Evolutionary conservation across 2,113 vertebrate species (phyloP), one percentile per base, ranked within the genome.

Genomic region (Aleadryas rufinucha): DNA sequence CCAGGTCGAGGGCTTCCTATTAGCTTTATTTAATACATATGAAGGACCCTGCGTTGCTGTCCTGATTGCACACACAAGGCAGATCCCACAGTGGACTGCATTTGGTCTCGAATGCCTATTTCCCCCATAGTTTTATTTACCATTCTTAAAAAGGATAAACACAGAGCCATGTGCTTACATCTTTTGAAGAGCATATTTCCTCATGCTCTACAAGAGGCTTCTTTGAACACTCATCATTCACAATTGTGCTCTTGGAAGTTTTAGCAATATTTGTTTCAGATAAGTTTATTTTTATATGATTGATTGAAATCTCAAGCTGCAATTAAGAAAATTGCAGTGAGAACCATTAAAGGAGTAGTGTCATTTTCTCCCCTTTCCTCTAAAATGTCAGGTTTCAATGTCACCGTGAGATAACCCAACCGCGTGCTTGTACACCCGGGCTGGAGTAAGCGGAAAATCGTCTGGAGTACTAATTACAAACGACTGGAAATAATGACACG

Each of bases 401-500:
- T 96, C 95, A 96, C 79, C 2, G 41, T 45, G 7, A 68, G 96
- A 97, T 94, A 96, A 97, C 93, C 95, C 97, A 96, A 84, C n/a
- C 89, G 82, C n/a, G 4, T 39, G 72, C 79, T 77, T 61, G 77
- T 31, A 82, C 89, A 89, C 50, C 70, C 18, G 10, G 84, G 87
- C 80, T 87, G 89, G 64, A 93, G 91, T 8, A 61, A 89, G 94
- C 6, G 17, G 72, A 82, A 97, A 96, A 61, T 77, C 1, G 56
- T 91, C 96, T 92, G 92, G 64, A 92, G 94, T 26, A 89, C 89
- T 97, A 97, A 97, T 97, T 97, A 89, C 93, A 95, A 96, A 75
- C 10, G 88, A 93, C 95, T 66, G 33, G 79, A 91, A 97, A 97
- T 93, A 90, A 76, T 47, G 96, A 94, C 90, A 96, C 2, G 0